Conservation (phyloP, 2,888 invertebrate genomes). For the Lampropteryx suffumata region DNA sequence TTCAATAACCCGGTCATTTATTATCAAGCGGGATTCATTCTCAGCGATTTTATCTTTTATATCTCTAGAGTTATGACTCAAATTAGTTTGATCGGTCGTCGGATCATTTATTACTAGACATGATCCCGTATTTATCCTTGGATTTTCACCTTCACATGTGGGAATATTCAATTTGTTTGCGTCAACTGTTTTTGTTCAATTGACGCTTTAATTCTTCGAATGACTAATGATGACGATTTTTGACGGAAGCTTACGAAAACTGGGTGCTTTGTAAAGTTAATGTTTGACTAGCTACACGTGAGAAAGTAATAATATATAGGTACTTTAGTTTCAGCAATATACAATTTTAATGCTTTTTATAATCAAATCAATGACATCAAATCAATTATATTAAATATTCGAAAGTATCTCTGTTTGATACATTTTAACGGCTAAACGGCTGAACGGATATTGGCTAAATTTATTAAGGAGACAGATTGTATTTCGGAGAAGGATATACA, state of each 20-base stretch:
- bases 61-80: constrained; percentile 35
- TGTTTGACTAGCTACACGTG: neutral
- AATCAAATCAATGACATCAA: no score
- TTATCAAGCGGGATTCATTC: constrained; percentile 4
- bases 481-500: no score
- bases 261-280: constrained; percentile 23
- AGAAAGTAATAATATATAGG: constrained; percentile 3
- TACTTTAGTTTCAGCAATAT: no score
- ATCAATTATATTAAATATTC: no score
- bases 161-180: constrained; percentile 80
- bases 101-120: constrained; percentile 67
- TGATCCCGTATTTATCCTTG: constrained; percentile 74
- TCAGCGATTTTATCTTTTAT: constrained; percentile 41
- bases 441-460: no score
- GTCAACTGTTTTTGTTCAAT: constrained; percentile 79
- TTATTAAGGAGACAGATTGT: no score
- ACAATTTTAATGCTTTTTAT: no score
- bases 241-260: constrained; percentile 54
- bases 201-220: constrained; percentile 70
- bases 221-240: constrained; percentile 72
- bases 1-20: constrained; percentile 12
- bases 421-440: no score
- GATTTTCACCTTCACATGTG: constrained; percentile 81
- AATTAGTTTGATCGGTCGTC: constrained; percentile 34
- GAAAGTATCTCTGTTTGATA: no score